Evolutionary conservation across 2,888 invertebrate genomes (phyloP), one percentile per base, ranked within the genome.

Genomic region (Drosophila niveifrons): DNA sequence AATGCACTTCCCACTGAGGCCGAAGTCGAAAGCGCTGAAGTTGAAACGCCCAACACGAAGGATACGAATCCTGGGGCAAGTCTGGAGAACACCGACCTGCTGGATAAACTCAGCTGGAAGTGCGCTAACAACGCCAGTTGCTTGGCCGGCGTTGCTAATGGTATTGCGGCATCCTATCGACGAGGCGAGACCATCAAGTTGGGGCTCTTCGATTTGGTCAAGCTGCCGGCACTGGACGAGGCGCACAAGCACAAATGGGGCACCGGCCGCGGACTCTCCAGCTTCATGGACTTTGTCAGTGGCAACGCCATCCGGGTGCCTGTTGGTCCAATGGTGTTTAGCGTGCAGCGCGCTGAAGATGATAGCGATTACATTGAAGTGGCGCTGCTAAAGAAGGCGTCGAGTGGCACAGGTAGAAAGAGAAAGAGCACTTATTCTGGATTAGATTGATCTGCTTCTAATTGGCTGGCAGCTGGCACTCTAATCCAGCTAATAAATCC

Each of bases 111-210:
- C n/a, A 91, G 89, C 48, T 92, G 92, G 92, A 86, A 87, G 80
- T 95, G 95, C 91, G 94, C 94, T 90, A 94, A 94, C 83, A 94
- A 95, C 91, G 94, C 94, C 34, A 94, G 94, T 69, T 95, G 95
- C 80, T 93, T 95, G 39, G 93, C 94, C 62, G 81, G 92, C 36
- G 90, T 94, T 85, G 93, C 94, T 17, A 93, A 90, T 68, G 93
- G 94, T 73, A 92, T 94, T 53, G 89, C 93, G 64, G 93, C 92
- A 78, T 94, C 93, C 78, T 93, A 94, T 67, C 91, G 93, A 57
- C 93, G 93, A 57, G 93, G 94, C 79, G 94, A 93, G 80, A 92
- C 93, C 56, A 93, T 94, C 66, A 93, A 93, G 79, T 94, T 94
- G 87, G 93, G 94, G 64, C 85, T 93, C 73, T 90, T 94, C 70